A percentile compares a stretch with the other conserved stretches of the same genome.
These are phyloP conservation scores for Chloroceryle amazona DNA, from an alignment of 2,797 vertebrate genomes.

Conservation along the genomic window DNA sequence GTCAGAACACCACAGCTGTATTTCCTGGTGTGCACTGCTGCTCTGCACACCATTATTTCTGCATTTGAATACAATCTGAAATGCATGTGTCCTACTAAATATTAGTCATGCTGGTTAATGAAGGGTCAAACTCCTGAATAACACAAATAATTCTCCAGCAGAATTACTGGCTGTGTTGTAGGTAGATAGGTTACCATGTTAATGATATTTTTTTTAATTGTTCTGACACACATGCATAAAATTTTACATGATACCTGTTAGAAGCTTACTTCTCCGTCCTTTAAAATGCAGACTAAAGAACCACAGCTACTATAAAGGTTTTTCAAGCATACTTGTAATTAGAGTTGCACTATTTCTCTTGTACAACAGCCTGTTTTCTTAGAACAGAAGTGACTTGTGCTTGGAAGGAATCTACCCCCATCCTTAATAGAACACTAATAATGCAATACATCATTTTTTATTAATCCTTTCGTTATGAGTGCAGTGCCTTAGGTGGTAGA, in stretches of 20 bases:
- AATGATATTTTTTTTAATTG: not conserved
- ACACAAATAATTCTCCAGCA: not conserved
- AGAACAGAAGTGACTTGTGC: constrained; percentile 10
- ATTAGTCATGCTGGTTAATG: not conserved
- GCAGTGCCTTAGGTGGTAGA: constrained; percentile 59
- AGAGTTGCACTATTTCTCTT: constrained; percentile 1
- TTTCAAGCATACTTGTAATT: not conserved
- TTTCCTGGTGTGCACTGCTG: not conserved
- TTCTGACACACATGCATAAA: not conserved
- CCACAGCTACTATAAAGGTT: not conserved
- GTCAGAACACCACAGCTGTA: not conserved
- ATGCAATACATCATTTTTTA: constrained; percentile 61
- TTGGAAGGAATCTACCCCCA: constrained; percentile 13
- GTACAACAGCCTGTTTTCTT: not conserved
- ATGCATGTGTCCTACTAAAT: not conserved
- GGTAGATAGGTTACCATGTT: not conserved
- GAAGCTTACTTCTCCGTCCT: not conserved
- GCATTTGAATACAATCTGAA: not conserved
- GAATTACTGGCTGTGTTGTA: not conserved
- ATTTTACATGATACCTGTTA: not conserved
- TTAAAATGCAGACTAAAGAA: not conserved
- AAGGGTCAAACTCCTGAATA: not conserved
- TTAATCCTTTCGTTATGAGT: constrained; percentile 62
- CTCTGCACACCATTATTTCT: not conserved
- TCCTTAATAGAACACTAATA: constrained; percentile 43